phyloP scores from a whole-genome alignment of 1,140 invertebrate genomes.

The Teleogryllus occipitalis region DNA sequence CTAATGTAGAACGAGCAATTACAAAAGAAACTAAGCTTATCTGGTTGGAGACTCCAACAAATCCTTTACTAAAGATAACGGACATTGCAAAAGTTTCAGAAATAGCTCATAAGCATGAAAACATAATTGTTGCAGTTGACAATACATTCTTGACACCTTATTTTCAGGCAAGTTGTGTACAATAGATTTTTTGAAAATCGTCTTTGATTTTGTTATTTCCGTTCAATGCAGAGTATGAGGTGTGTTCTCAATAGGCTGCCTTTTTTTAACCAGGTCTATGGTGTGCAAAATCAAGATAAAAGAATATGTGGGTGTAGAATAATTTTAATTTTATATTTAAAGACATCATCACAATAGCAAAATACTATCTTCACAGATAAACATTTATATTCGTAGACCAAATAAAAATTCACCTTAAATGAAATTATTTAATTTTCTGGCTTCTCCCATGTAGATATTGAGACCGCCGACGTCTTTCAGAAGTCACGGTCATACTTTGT shows the following conservation, averaged over 20 bases:
- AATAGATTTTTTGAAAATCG: neutral
- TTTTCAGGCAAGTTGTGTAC: slow-evolving; percentile 56
- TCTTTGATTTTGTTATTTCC: neutral
- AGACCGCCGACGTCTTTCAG: too few species aligned
- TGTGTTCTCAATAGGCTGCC: neutral
- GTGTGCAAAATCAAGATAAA: too few species aligned
- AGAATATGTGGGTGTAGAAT: too few species aligned
- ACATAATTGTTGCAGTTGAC: slow-evolving; percentile 82
- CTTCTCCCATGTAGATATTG: too few species aligned
- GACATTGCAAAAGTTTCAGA: slow-evolving; percentile 75
- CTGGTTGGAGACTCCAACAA: slow-evolving; percentile 98
- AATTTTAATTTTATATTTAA: too few species aligned
- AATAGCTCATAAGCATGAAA: slow-evolving; percentile 51
- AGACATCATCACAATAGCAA: too few species aligned
- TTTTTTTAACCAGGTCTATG: too few species aligned
- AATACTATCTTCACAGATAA: too few species aligned
- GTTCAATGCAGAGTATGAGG: neutral
- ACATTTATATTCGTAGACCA: too few species aligned
- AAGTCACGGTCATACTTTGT: too few species aligned
- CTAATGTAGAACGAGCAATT: slow-evolving; percentile 59
- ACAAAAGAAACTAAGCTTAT: slow-evolving; percentile 86
- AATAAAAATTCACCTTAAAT: too few species aligned
- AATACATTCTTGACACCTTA: slow-evolving; percentile 97
- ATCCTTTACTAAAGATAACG: slow-evolving; percentile 85
- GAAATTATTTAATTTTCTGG: too few species aligned